Conservation (phyloP, 2,888 invertebrate species). For the Drosophila tanythrix region DNA sequence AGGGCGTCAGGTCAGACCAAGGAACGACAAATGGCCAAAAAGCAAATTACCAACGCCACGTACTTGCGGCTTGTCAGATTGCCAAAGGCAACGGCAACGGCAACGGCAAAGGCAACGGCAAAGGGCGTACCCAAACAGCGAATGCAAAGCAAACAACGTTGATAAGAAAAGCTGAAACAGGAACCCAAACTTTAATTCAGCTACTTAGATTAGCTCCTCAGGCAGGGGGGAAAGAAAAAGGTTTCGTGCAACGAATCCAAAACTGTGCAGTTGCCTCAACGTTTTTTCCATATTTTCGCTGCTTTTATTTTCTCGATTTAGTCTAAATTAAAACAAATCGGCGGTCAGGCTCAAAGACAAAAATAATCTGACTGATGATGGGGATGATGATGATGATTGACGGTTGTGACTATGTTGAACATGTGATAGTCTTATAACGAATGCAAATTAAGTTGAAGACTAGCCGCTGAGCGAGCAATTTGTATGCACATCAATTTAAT, state of each 20-base stretch:
- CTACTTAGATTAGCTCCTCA: conserved; percentile 50
- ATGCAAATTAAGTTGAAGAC: conserved; percentile 73
- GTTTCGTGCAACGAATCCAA: conserved; percentile 35
- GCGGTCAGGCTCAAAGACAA: conserved; percentile 52
- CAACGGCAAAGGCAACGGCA: not conserved
- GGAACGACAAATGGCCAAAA: conserved; percentile 51
- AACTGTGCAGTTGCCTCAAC: conserved; percentile 31
- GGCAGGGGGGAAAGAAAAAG: conserved; percentile 26
- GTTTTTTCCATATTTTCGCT: not conserved
- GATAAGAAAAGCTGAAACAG: conserved; percentile 42
- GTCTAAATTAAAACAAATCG: conserved; percentile 69
- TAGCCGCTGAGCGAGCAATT: conserved; percentile 45
- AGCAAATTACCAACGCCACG: conserved; percentile 63
- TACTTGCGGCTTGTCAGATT: conserved; percentile 55
- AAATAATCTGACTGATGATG: conserved; percentile 38
- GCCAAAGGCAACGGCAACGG: conserved; percentile 13
- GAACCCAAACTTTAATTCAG: conserved; percentile 3
- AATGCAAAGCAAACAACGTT: conserved; percentile 51
- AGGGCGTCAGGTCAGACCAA: conserved; percentile 9
- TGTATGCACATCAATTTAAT: conserved; percentile 72
- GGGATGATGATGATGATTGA: conserved; percentile 56
- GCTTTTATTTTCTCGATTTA: conserved; percentile 13
- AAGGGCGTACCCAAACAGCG: conserved; percentile 19
- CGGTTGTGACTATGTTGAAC: conserved; percentile 8
- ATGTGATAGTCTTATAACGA: conserved; percentile 44